phyloP scores from a whole-genome alignment of 2,797 vertebrate genomes.

The Peromyscus attwateri region DNA sequence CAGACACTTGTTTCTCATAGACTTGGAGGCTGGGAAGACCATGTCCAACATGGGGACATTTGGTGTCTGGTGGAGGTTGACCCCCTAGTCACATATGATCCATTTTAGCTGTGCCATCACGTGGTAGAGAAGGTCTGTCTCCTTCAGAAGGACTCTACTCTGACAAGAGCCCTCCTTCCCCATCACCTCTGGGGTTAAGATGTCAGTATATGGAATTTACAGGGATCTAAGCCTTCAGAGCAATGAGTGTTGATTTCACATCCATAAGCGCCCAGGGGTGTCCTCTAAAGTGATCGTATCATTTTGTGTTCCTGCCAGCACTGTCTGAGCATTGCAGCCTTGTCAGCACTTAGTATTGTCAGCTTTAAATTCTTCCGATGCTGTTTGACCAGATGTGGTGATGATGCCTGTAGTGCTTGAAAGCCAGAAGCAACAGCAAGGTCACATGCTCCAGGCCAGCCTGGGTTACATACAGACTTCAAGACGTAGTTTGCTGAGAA shows the following conservation, averaged over 20 bases:
- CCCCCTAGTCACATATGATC: not conserved
- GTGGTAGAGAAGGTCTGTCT: not conserved
- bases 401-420: not conserved
- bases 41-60: not conserved
- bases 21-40: not conserved
- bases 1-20: not conserved
- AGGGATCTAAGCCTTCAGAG: not conserved
- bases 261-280: not conserved
- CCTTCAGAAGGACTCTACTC: not conserved
- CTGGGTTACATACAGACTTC: not conserved
- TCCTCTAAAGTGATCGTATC: not conserved
- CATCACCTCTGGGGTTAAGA: not conserved
- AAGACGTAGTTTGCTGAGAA: not conserved
- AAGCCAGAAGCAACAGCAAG: not conserved
- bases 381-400: not conserved
- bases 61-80: not conserved
- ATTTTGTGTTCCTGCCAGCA: not conserved
- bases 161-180: not conserved
- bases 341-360: not conserved
- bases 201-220: not conserved
- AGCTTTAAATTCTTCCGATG: not conserved
- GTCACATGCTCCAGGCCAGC: not conserved
- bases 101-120: not conserved
- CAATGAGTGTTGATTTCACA: not conserved
- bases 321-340: not conserved